Evolutionary conservation across 2,113 vertebrate genomes (phyloP).

Genomic region (Myanophis thanlyinensis): DNA sequence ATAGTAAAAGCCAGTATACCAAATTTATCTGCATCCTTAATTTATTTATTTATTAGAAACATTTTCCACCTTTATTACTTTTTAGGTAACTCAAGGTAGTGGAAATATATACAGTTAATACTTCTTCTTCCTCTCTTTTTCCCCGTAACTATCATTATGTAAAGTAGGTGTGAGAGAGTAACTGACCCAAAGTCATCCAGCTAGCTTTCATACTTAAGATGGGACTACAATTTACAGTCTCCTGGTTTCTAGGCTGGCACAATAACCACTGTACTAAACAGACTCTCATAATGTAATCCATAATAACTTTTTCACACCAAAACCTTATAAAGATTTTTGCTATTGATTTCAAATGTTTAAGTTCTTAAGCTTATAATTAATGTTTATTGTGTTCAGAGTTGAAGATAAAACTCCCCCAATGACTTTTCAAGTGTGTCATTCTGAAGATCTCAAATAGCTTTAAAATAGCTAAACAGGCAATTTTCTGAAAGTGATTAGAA

Average conservation of each 20-base stretch:
- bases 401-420: neutral
- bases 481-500: neutral
- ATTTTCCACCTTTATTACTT: neutral
- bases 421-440: neutral
- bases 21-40: neutral
- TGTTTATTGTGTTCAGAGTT: neutral
- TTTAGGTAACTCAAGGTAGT: neutral
- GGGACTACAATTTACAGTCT: neutral
- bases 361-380: neutral
- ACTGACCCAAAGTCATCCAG: neutral
- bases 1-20: neutral
- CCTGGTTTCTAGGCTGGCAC: neutral
- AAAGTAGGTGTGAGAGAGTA: neutral
- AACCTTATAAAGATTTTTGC: neutral
- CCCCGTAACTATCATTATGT: neutral
- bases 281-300: neutral
- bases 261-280: neutral
- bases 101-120: neutral
- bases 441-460: neutral
- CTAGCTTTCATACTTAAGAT: neutral
- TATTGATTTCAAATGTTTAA: neutral
- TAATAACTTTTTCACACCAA: neutral
- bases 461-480: neutral
- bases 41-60: neutral
- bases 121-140: neutral